Base-by-base conservation (phyloP, 1,140 invertebrate species). In the Nasonia vitripennis region DNA sequence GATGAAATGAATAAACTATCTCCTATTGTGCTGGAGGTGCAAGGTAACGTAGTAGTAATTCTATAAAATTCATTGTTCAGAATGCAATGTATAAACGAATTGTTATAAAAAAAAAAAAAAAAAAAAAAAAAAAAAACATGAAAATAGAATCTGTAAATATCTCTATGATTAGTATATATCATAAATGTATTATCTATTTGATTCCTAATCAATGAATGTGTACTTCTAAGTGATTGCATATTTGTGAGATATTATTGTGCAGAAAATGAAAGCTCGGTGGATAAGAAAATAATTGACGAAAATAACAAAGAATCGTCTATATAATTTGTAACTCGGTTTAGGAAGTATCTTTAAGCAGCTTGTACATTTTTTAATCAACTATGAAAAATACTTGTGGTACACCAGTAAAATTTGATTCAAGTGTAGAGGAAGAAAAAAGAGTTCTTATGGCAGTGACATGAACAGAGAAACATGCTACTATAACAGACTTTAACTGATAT, bases 141-240 rank as follows among this genome's bases (percentile, higher is more conserved):
- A 79, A 85, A 85, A 79, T 67, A 80, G 83, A 84, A 79, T 80
- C 51, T 85, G 83, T 85, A 85, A 85, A 85, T 80, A 85, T 74
- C 31, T 85, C 51, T 27, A 27, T 51, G 75, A 78, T 84, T 81
- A 75, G 37, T 34, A 81, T 75, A 81, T 68, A 75, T 85, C 70
- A 85, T 81, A 74, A 85, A 85, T 75, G 34, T 85, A 80, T 81
- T 85, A 77, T 75, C 51, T 45, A 81, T 67, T 81, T 81, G 70
- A 81, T 85, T 75, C 14, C 51, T 17, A 74, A 48, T 80, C 27
- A 12, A 80, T 74, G 1, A 80, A 31, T 77, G 78, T 77, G 81
- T 77, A 81, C 68, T 81, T 75, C 6, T 48, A 48, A 48, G 14
- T 23, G 55, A 27, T 74, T 80, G 31, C 31, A 67, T 67, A 27